These are phyloP conservation scores for Orchesella flavescens DNA, from an alignment of 2,888 invertebrate species.

Conservation along the genomic window DNA sequence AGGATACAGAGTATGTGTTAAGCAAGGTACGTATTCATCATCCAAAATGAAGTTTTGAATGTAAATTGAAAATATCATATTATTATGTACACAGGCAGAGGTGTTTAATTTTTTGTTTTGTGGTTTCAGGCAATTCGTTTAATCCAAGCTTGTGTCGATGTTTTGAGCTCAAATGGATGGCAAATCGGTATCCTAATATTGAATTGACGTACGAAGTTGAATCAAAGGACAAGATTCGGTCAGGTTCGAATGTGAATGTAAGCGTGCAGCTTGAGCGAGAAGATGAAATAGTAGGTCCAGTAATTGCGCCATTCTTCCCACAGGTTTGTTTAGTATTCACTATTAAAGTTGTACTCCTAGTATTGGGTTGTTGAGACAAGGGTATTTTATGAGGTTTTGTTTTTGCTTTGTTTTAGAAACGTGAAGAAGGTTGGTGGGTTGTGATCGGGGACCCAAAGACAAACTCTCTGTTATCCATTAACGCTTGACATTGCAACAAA, in stretches of 20 bases:
- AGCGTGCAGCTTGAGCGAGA: conserved; percentile 94
- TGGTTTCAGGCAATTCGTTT: conserved; percentile 82
- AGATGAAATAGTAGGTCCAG: conserved; percentile 96
- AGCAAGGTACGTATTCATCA: conserved; percentile 79
- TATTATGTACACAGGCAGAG: too few relatives aligned
- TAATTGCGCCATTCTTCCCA: conserved; percentile 98
- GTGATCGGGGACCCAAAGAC: conserved; percentile 97
- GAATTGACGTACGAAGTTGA: conserved; percentile 94
- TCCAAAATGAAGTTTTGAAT: too few relatives aligned
- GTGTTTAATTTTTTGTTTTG: conserved; percentile 62
- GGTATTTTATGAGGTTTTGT: too few relatives aligned
- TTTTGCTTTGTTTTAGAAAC: conserved; percentile 74
- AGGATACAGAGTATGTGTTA: conserved; percentile 93
- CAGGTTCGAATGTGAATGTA: conserved; percentile 91
- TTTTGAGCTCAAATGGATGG: conserved; percentile 97
- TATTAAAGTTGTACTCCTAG: too few relatives aligned
- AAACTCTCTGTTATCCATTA: conserved; percentile 96
- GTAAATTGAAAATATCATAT: neutral
- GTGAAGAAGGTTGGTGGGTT: conserved; percentile 88
- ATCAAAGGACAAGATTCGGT: conserved; percentile 84
- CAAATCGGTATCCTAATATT: conserved; percentile 99
- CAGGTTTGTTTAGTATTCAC: conserved; percentile 80
- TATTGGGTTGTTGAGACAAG: too few relatives aligned
- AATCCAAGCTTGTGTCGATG: conserved; percentile 95
- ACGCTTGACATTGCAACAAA: conserved; percentile 93